A percentile compares a stretch with the other conserved stretches of the same genome.
These are phyloP conservation scores for Clarias fuscus DNA, from an alignment of 2,797 vertebrate genomes.

Conservation along the genomic window DNA sequence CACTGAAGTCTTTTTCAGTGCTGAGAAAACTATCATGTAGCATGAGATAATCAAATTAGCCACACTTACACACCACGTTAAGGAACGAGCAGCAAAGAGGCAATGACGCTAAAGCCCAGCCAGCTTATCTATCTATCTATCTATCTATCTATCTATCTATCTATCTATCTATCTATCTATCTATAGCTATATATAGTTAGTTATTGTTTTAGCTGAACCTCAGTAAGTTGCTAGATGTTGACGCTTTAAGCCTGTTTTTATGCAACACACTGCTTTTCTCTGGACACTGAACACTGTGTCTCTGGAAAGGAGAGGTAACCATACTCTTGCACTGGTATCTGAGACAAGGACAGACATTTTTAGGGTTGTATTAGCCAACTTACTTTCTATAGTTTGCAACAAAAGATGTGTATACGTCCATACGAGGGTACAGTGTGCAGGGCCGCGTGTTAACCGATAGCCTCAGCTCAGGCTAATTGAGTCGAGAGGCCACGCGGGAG, in stretches of 20 bases:
- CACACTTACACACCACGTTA: constrained; percentile 49
- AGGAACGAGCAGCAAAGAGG: background rate
- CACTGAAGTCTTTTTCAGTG: constrained; percentile 63
- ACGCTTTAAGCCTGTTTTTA: background rate
- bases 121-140: too few species aligned
- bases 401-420: background rate
- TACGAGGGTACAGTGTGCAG: background rate
- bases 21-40: constrained; percentile 59
- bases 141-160: too few species aligned
- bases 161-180: too few species aligned
- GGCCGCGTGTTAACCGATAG: constrained; percentile 16
- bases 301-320: too few species aligned
- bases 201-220: constrained; percentile 15
- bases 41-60: constrained; percentile 69
- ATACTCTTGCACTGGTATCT: background rate
- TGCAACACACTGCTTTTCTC: background rate
- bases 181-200: background rate
- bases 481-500: constrained; percentile 11
- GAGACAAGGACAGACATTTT: background rate
- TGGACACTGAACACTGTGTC: background rate
- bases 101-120: background rate
- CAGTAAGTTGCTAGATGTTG: background rate
- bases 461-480: constrained; percentile 28
- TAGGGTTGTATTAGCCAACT: background rate
- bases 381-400: background rate